Conservation (phyloP, 64 coral and sea anemone species). For the Dendrophyllia cribrosa region DNA sequence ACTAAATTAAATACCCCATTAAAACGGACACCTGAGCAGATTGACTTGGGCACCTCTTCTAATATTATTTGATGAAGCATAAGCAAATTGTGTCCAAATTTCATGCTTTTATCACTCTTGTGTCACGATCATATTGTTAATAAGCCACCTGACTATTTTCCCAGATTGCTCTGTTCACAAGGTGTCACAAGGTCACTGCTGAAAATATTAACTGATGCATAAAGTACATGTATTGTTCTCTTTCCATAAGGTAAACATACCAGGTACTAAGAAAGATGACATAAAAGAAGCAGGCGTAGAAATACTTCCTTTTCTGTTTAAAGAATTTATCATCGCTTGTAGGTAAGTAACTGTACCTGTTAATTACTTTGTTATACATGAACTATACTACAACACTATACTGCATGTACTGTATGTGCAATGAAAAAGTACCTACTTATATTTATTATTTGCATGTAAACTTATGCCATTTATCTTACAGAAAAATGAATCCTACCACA, state of each 20-base stretch:
- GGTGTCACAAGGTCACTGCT: no score
- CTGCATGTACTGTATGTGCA: no score
- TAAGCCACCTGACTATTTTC: conserved; percentile 44
- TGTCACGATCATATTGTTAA: conserved; percentile 52
- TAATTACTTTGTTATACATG: background rate
- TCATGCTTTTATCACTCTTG: conserved; percentile 88
- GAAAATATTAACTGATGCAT: no score
- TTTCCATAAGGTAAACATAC: background rate
- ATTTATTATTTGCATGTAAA: background rate
- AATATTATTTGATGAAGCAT: no score
- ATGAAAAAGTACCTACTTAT: background rate
- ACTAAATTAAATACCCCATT: conserved; percentile 39
- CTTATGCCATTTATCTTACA: background rate
- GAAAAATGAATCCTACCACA: background rate
- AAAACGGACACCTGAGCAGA: no score
- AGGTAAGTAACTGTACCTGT: background rate
- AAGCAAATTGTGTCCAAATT: conserved; percentile 71
- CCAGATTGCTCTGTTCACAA: no score
- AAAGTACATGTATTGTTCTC: no score
- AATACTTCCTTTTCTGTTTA: conserved; percentile 20
- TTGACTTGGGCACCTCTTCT: no score
- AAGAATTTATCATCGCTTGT: background rate
- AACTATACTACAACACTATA: background rate
- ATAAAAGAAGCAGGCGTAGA: background rate
- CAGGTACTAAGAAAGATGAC: background rate